phyloP scores from a whole-genome alignment of 2,113 vertebrate species.

The Vombatus ursinus region DNA sequence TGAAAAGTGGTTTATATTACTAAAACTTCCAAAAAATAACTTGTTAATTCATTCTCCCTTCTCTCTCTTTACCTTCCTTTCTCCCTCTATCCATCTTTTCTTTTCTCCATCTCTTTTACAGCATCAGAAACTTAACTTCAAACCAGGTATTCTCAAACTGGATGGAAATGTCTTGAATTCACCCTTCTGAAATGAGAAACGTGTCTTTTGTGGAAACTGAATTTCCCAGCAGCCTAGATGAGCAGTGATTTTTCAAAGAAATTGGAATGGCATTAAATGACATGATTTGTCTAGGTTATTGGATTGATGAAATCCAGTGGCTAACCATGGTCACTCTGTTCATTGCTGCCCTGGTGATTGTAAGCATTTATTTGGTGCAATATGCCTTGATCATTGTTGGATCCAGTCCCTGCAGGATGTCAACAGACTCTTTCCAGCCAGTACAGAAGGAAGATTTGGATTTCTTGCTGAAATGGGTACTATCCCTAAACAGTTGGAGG shows the following conservation, averaged over 20 bases:
- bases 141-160: not conserved
- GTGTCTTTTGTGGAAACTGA: not conserved
- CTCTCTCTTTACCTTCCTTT: not conserved
- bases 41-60: not conserved
- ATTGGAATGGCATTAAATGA: constrained; percentile 58
- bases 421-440: constrained; percentile 25
- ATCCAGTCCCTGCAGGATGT: not conserved
- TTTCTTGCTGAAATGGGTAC: constrained; percentile 89
- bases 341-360: constrained; percentile 88
- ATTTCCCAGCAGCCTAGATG: not conserved
- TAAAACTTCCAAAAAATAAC: not conserved
- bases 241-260: constrained; percentile 60
- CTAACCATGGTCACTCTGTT: constrained; percentile 90
- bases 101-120: not conserved
- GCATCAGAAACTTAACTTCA: not conserved
- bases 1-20: not conserved
- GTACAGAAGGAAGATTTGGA: constrained; percentile 75
- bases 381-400: constrained; percentile 80
- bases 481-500: constrained; percentile 91
- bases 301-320: constrained; percentile 89
- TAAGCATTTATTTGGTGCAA: constrained; percentile 90
- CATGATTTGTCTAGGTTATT: constrained; percentile 86
- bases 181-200: too few species aligned
- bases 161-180: not conserved
- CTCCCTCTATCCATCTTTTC: not conserved